Evolutionary conservation across 2,797 vertebrate species (phyloP).

Genomic region (Mormyrus hasselquistii): DNA sequence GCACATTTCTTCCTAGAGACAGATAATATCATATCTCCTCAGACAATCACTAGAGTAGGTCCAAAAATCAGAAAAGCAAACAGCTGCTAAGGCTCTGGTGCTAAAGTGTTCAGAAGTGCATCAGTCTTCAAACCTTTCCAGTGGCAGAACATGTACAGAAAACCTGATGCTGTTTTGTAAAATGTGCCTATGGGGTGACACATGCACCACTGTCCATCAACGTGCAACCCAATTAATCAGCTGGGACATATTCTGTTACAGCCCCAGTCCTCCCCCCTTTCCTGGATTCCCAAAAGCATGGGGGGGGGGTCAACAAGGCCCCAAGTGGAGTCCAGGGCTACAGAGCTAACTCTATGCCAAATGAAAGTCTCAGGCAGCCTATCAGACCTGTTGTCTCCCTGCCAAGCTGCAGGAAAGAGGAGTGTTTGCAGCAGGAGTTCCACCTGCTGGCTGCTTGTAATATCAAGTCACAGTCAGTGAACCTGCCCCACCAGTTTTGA

Average conservation of each 20-base stretch:
- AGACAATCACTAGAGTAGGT: background rate
- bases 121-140: background rate
- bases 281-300: background rate
- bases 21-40: background rate
- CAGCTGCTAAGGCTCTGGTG: background rate
- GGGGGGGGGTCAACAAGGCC: background rate
- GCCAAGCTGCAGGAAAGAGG: background rate
- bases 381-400: conserved; percentile 18
- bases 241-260: background rate
- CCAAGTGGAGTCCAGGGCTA: background rate
- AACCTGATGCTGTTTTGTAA: background rate
- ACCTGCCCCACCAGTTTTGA: background rate
- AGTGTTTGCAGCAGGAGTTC: conserved; percentile 38
- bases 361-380: conserved; percentile 14
- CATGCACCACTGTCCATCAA: background rate
- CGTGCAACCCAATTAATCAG: background rate
- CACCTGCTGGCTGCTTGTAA: conserved; percentile 44
- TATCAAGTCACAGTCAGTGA: background rate
- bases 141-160: background rate
- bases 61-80: background rate
- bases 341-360: background rate
- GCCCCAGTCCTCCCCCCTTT: background rate
- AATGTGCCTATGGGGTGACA: background rate
- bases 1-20: background rate
- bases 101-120: background rate